Percentiles rank a stretch among this genome's conserved stretches.
Evolutionary conservation across 1,140 invertebrate species (phyloP).

Genomic region (Micrasema minimum): DNA sequence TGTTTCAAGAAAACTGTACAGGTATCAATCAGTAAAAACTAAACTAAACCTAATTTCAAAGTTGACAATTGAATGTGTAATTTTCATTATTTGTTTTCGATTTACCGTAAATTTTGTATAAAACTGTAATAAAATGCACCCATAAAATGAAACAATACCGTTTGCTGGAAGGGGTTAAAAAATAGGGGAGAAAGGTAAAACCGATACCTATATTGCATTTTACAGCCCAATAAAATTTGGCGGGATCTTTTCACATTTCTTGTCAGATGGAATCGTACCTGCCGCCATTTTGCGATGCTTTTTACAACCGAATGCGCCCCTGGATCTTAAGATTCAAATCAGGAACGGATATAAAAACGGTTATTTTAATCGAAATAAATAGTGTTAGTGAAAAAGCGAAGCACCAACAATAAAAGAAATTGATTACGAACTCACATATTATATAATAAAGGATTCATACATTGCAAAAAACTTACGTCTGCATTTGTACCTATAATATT

Average conservation of each 20-base stretch:
- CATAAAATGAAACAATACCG: constrained; percentile 24
- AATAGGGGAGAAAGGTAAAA: neutral
- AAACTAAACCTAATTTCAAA: neutral
- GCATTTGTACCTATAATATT: too few relatives aligned
- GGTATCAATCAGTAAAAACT: too few relatives aligned
- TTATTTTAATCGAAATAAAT: constrained; percentile 26
- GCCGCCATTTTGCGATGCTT: neutral
- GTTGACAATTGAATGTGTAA: neutral
- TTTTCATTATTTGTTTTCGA: constrained; percentile 8
- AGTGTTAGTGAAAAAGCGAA: too few relatives aligned
- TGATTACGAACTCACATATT: too few relatives aligned
- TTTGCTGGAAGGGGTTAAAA: neutral
- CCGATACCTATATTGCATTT: constrained; percentile 22
- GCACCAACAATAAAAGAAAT: too few relatives aligned
- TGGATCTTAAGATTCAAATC: constrained; percentile 19
- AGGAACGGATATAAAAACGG: neutral
- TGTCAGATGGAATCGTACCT: neutral
- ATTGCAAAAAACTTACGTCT: too few relatives aligned
- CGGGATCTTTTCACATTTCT: constrained; percentile 13
- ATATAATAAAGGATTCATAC: too few relatives aligned
- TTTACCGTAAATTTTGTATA: neutral
- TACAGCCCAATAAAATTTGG: constrained; percentile 24
- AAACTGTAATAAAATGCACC: constrained; percentile 24
- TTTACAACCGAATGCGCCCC: constrained; percentile 24
- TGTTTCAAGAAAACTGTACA: too few relatives aligned